Evolutionary conservation across 2,113 vertebrate genomes (phyloP), one percentile per base, ranked within the genome.

Genomic region (Entomyzon cyanotis): DNA sequence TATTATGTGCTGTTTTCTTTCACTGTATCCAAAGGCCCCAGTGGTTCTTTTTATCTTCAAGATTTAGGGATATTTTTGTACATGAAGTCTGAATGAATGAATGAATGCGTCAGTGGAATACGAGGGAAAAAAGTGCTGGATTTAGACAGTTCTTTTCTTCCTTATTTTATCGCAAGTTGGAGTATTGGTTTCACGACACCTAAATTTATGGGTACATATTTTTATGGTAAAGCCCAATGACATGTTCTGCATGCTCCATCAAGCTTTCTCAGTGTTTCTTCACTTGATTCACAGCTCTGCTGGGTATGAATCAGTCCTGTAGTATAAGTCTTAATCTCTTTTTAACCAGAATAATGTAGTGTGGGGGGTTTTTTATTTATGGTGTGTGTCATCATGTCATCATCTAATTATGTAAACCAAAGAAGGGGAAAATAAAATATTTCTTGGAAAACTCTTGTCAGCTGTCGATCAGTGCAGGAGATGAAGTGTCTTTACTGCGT

Each of bases 161-260:
- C 17, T 50, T 94, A 62, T 96, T 96, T 92, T 92, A 94, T 65
- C 42, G 5, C 78, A 90, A 69, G 44, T 80, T 88, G 31, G 65
- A 82, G 21, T 84, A 75, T 44, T 96, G 75, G 75, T 73, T 96
- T 95, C 96, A 88, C 9, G 7, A 68, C 67, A 91, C 59, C 73
- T 95, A 81, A 93, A 97, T 96, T 94, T 96, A 93, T 96, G 87
- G 55, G 46, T 84, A 55, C 31, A 58, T 94, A 95, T 95, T 96
- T 96, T 96, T 96, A 74, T 89, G 46, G 67, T 90, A 94, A 93
- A 93, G 50, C 78, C 89, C 81, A 93, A 6, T 96, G 94, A 93
- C 90, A 91, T 78, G 53, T 93, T 93, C 59, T 95, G 56, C 70
- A 77, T 90, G 75, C 64, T 94, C 77, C 80, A 69, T 97, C 93